Conservation (phyloP, 1,140 invertebrate species). For the Atta cephalotes region DNA sequence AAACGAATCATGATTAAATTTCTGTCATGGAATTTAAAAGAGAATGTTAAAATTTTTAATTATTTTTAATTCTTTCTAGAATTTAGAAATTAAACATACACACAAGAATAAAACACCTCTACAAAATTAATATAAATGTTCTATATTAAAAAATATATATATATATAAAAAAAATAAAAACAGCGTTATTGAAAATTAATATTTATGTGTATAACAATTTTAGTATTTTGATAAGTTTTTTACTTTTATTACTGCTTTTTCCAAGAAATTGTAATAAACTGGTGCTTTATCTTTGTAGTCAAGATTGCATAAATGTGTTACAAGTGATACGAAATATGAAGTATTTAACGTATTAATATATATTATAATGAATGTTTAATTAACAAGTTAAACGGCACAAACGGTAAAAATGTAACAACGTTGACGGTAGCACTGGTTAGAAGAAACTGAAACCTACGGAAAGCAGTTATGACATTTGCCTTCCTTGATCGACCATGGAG, state of each 20-base stretch:
- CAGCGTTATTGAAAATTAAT: too few relatives aligned
- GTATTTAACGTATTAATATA: background rate
- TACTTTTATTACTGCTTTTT: too few relatives aligned
- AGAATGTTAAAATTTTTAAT: background rate
- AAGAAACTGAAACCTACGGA: slow-evolving; percentile 67
- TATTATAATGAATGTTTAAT: background rate
- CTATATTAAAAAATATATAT: too few relatives aligned
- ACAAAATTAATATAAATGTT: too few relatives aligned
- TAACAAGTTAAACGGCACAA: background rate
- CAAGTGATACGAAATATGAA: background rate
- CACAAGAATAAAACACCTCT: too few relatives aligned
- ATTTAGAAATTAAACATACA: background rate
- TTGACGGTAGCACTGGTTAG: slow-evolving; percentile 16
- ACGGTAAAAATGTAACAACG: background rate
- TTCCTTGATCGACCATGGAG: background rate
- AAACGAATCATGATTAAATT: background rate
- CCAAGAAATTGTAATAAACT: too few relatives aligned
- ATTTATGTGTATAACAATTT: too few relatives aligned
- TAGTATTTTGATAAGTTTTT: too few relatives aligned
- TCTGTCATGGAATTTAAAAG: background rate
- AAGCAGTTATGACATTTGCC: slow-evolving; percentile 19
- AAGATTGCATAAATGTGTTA: too few relatives aligned
- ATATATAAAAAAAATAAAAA: too few relatives aligned
- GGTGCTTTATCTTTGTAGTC: too few relatives aligned
- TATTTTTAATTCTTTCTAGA: background rate